Conservation (phyloP, 2,113 vertebrate genomes). For the Cyprinodon brontotheroides region DNA sequence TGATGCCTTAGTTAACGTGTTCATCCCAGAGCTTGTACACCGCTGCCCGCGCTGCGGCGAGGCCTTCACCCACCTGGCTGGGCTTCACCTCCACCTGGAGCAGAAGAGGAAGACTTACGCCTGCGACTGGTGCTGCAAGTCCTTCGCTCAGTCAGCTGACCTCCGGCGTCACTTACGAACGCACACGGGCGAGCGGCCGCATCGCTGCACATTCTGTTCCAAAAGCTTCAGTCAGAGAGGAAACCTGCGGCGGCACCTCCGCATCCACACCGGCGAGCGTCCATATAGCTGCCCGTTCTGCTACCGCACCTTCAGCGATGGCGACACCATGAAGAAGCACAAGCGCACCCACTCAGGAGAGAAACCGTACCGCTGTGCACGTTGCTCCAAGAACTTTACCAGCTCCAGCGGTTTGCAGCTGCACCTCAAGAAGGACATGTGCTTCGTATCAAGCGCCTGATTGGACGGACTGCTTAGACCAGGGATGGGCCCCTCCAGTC, state of each 20-base stretch:
- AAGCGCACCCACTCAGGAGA: conserved; percentile 69
- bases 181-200: conserved; percentile 78
- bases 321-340: conserved; percentile 76
- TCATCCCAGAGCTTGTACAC: conserved; percentile 31
- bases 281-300: conserved; percentile 76
- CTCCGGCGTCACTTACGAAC: conserved; percentile 80
- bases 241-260: conserved; percentile 75
- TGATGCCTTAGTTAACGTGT: fast-evolving
- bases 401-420: conserved; percentile 58
- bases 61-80: conserved; percentile 54
- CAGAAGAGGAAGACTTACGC: conserved; percentile 71
- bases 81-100: conserved; percentile 73
- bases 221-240: conserved; percentile 79
- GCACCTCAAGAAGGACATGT: conserved; percentile 66
- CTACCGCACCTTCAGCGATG: conserved; percentile 72
- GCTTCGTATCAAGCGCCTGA: conserved; percentile 44
- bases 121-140: conserved; percentile 80
- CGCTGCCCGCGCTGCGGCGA: conserved; percentile 74
- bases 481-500: no score
- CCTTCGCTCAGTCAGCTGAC: conserved; percentile 78
- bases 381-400: conserved; percentile 52
- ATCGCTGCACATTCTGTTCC: conserved; percentile 79
- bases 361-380: conserved; percentile 60
- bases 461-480: not conserved
- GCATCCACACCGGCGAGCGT: conserved; percentile 77